A percentile compares a stretch with the other conserved stretches of the same genome.
phyloP scores from a whole-genome alignment of 2,113 vertebrate species.

The Pterocles orientalis region DNA sequence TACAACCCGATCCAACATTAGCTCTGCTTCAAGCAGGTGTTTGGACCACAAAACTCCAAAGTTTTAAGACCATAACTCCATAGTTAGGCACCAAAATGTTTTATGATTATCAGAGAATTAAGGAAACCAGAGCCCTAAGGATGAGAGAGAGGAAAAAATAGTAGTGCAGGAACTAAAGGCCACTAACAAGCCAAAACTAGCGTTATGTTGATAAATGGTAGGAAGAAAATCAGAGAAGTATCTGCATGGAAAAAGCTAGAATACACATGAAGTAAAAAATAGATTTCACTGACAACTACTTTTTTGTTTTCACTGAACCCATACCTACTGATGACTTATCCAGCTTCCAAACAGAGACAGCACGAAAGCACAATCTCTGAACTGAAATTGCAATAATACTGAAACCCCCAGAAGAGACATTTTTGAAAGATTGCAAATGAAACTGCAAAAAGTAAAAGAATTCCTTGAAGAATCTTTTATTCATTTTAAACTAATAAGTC shows the following conservation, averaged over 20 bases:
- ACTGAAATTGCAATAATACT: neutral
- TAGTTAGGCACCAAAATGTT: neutral
- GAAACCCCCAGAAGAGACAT: neutral
- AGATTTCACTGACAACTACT: neutral
- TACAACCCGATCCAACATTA: neutral
- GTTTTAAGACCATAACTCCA: neutral
- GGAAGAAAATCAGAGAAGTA: neutral
- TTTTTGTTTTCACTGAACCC: neutral
- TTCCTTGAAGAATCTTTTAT: neutral
- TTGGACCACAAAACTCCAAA: neutral
- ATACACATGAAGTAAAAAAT: neutral
- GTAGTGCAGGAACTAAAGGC: neutral
- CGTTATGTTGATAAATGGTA: neutral
- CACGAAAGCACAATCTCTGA: neutral
- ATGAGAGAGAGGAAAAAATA: neutral
- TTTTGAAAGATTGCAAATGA: neutral
- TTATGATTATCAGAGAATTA: neutral
- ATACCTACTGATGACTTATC: neutral
- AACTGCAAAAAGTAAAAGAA: neutral
- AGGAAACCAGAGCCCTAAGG: neutral
- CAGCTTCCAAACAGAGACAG: neutral
- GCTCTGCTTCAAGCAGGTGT: neutral
- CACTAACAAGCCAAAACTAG: neutral
- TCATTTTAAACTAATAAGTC: constrained; percentile 16
- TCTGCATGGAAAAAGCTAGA: neutral